Evolutionary conservation across 2,797 vertebrate species (phyloP).

Genomic region (Erithacus rubecula): DNA sequence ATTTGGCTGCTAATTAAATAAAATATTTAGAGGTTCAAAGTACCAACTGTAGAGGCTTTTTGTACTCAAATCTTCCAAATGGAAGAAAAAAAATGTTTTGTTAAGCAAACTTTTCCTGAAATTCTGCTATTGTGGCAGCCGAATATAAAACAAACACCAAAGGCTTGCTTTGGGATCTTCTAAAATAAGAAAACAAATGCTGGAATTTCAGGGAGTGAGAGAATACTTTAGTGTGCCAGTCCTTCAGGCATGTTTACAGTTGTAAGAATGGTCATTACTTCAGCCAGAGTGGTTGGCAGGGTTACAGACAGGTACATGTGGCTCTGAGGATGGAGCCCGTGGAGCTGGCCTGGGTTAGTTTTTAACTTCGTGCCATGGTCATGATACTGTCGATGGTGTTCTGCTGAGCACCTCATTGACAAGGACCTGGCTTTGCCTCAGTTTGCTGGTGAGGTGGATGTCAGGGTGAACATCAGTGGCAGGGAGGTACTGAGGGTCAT

Average conservation of each 20-base stretch:
- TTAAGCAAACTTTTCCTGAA: background rate
- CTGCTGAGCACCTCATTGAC: background rate
- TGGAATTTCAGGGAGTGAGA: background rate
- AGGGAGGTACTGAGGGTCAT: background rate
- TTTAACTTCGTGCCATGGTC: background rate
- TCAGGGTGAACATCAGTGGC: accelerated
- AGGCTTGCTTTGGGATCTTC: background rate
- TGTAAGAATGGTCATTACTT: background rate
- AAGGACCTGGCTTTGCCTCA: background rate
- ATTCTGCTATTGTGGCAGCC: background rate
- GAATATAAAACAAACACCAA: background rate
- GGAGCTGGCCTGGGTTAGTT: background rate
- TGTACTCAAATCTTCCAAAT: background rate
- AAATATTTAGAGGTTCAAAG: background rate
- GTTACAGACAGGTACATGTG: background rate
- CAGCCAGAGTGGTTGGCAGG: background rate
- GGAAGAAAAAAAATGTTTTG: background rate
- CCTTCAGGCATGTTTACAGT: background rate
- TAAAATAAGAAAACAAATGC: background rate
- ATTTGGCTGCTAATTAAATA: background rate
- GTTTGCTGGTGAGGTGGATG: background rate
- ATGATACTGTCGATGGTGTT: accelerated
- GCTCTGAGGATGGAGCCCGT: background rate
- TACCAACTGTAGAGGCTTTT: background rate
- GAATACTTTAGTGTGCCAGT: background rate